Evolutionary conservation across 2,113 vertebrate genomes (phyloP), one percentile per base, ranked within the genome.

Genomic region (Protobothrops mucrosquamatus): DNA sequence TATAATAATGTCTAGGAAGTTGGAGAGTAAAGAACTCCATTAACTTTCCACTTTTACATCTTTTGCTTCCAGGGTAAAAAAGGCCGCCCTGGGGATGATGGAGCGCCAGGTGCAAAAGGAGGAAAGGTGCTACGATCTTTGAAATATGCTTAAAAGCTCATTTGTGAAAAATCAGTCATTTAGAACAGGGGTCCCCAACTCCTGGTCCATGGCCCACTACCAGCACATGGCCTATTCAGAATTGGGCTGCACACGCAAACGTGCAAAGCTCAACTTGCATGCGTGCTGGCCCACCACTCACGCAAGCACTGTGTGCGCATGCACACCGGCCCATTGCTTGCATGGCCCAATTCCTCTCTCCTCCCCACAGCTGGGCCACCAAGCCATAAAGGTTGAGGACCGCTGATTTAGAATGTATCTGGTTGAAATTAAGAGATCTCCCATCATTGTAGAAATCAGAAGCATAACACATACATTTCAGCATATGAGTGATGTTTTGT

Each of bases 31-130:
- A 48, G 15, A 23, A 52, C 7, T 64, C 6, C n/a, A 20, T 61
- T 93, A 64, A 93, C 34, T 23, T 1, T 26, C 55, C 23, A 26
- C 46, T 87, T 24, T 39, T 85, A 54, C 86, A 93, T 93, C 26
- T 94, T 2, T 43, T 95, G 1, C 85, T 96, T 95, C 55, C 57
- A 99, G 98, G 99, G 99, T 55, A 99, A 99, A 95, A 99, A 98
- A 94, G 98, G 98, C 93, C 98, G 98, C 4, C 95, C 98, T 0
- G 98, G 99, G 93, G 98, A 98, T 0, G 97, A 99, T 55, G 98
- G 99, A 91, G 89, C 95, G 94, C 96, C 97, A 0, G 99, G 99
- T 64, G 94, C 92, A 61, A 99, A 98, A 98, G 99, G 98, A 94
- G 95, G 92, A 92, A 99, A 99, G 98, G 98, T 99, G 89, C 56